Percentiles rank a stretch among this genome's conserved stretches.
These are phyloP conservation scores for Paramisgurnus dabryanus DNA, from an alignment of 2,113 vertebrate species.

Conservation along the genomic window DNA sequence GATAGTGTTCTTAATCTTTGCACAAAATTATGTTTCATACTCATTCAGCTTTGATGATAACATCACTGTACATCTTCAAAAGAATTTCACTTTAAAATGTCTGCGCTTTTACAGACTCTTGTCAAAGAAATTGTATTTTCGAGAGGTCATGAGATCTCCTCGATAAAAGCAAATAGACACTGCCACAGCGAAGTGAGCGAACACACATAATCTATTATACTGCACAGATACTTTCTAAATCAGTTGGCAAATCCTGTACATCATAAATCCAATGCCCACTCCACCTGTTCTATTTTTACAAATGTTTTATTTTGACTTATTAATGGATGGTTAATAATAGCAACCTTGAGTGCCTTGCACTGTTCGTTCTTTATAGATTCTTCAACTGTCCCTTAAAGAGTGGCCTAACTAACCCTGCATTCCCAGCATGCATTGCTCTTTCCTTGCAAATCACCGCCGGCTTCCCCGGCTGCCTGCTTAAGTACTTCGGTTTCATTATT, in stretches of 20 bases:
- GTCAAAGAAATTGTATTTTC: neutral
- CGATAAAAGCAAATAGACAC: no score
- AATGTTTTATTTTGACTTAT: neutral
- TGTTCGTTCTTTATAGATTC: slow-evolving; percentile 32
- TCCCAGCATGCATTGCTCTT: slow-evolving; percentile 40
- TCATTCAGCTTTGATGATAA: no score
- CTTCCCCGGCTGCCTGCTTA: slow-evolving; percentile 47
- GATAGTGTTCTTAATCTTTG: no score
- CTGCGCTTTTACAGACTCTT: neutral
- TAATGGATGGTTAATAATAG: slow-evolving; percentile 8
- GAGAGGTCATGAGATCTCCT: neutral
- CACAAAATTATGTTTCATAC: no score
- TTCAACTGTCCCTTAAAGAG: slow-evolving; percentile 35
- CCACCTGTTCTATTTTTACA: neutral
- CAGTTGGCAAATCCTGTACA: neutral
- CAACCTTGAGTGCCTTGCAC: slow-evolving; percentile 23
- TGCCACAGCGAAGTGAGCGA: no score
- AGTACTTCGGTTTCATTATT: slow-evolving; percentile 55
- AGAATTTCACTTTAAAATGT: neutral
- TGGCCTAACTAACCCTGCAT: slow-evolving; percentile 36
- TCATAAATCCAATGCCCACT: neutral
- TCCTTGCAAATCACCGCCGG: slow-evolving; percentile 47
- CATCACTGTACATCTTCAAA: no score
- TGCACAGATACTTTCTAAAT: neutral
- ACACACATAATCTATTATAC: neutral